Conservation (phyloP, 92 coral and sea anemone genomes). For the Parazoanthus darwini region DNA sequence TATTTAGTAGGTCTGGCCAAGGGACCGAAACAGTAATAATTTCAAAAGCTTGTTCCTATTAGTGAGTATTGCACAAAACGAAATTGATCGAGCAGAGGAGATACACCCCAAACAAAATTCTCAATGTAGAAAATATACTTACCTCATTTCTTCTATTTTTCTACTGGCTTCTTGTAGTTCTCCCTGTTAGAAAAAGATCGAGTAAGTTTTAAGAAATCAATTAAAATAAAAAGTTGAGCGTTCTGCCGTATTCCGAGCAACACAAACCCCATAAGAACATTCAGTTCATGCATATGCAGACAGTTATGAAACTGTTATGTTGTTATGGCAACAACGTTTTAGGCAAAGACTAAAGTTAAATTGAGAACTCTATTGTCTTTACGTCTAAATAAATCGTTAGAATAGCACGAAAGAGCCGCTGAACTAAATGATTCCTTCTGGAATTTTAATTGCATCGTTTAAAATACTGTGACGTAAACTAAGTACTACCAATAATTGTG, state of each 20-base stretch:
- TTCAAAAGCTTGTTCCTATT: no score
- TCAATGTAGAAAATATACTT: neutral
- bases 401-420: no score
- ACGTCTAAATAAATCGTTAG: no score
- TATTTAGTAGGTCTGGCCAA: no score
- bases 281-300: neutral
- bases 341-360: neutral
- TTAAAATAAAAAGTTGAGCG: neutral
- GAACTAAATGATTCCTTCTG: no score
- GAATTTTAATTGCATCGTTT: no score
- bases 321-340: neutral
- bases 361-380: neutral
- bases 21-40: no score
- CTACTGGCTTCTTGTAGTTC: constrained; percentile 23
- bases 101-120: neutral
- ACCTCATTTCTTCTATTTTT: constrained; percentile 38
- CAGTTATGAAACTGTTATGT: neutral
- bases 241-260: neutral
- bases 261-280: neutral
- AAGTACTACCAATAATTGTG: no score
- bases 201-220: no score
- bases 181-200: neutral
- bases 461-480: no score
- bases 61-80: neutral
- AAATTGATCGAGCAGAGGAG: neutral